Evolutionary conservation across 2,113 vertebrate genomes (phyloP).

Genomic region (Mobula birostris): DNA sequence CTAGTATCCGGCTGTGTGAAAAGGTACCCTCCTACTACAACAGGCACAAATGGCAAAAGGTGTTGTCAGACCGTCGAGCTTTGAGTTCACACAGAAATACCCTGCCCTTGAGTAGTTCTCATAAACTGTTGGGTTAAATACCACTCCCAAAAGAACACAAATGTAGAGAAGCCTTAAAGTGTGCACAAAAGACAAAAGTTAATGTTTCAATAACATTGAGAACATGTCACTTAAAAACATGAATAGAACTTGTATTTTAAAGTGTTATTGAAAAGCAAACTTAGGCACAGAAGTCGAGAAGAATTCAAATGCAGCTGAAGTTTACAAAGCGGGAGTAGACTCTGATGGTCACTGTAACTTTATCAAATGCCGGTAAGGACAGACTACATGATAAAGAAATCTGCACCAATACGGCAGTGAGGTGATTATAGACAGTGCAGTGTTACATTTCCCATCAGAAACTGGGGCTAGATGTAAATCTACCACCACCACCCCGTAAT

Average conservation of each 20-base stretch:
- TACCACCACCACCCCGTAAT: no score
- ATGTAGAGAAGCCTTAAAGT: not conserved
- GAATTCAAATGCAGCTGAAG: not conserved
- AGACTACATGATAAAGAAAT: not conserved
- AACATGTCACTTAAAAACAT: not conserved
- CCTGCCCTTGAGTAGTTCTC: not conserved
- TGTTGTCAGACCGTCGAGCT: not conserved
- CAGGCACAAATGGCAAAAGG: not conserved
- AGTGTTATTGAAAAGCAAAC: not conserved
- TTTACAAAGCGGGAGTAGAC: not conserved
- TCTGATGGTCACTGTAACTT: no score
- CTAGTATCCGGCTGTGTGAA: not conserved
- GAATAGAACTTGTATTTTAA: not conserved
- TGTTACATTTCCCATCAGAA: not conserved
- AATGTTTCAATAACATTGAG: not conserved
- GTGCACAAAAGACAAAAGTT: not conserved
- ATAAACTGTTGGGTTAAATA: not conserved
- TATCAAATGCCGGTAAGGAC: not conserved
- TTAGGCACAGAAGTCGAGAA: not conserved
- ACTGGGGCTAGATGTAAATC: not conserved
- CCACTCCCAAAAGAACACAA: not conserved
- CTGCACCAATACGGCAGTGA: not conserved
- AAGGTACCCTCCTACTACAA: not conserved
- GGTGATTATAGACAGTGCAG: not conserved
- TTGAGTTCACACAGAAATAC: not conserved